These are phyloP conservation scores for Seriola aureovittata DNA, from an alignment of 2,113 vertebrate species.

Conservation along the genomic window DNA sequence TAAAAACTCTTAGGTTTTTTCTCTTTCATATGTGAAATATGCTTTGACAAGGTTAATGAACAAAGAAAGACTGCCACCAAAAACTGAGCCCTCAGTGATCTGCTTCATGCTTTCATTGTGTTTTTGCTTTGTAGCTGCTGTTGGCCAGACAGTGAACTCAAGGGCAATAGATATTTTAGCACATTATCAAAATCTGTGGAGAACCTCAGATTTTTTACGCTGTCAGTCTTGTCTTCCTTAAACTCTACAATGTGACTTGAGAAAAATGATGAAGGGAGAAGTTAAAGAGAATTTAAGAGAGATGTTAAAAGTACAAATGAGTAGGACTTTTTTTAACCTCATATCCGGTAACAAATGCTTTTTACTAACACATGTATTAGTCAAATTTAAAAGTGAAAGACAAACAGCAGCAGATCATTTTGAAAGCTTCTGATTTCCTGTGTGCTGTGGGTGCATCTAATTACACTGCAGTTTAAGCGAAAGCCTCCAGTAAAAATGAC, in stretches of 20 bases:
- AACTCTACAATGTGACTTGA: background rate
- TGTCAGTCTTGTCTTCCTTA: conserved; percentile 8
- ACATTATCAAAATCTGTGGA: conserved; percentile 3
- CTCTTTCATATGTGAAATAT: conserved; percentile 31
- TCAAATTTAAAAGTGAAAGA: background rate
- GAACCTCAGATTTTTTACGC: conserved; percentile 16
- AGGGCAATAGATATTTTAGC: conserved; percentile 25
- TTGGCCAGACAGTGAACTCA: conserved; percentile 40
- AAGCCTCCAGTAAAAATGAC: conserved; percentile 19
- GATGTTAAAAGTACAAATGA: conserved; percentile 1
- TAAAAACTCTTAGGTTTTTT: conserved; percentile 2
- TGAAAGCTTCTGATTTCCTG: conserved; percentile 2
- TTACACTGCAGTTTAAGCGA: conserved; percentile 11
- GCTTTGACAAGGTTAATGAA: conserved; percentile 52
- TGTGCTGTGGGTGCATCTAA: background rate
- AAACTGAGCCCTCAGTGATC: conserved; percentile 21
- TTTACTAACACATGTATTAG: background rate
- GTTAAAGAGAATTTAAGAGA: conserved; percentile 11
- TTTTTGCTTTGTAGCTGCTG: conserved; percentile 35
- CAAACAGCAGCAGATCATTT: background rate
- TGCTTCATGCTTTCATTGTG: conserved; percentile 36
- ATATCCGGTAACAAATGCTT: background rate
- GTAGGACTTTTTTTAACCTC: background rate
- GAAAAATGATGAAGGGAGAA: conserved; percentile 6
- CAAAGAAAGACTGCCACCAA: background rate